phyloP scores from a whole-genome alignment of 2,888 invertebrate genomes.

The Tenthredo notha region DNA sequence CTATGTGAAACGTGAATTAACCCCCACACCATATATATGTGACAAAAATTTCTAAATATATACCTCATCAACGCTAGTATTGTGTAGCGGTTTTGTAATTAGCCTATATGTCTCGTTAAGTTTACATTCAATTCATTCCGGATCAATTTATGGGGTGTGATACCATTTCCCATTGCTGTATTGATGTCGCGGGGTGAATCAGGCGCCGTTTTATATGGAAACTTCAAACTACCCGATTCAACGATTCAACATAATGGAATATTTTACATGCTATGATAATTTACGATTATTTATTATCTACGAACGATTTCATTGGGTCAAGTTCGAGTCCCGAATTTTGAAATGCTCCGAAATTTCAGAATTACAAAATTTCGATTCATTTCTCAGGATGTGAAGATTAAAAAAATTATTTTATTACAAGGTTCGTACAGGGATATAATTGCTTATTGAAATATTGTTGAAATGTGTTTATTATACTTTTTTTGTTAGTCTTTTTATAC shows the following conservation, averaged over 20 bases:
- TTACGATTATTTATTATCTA: too few species aligned
- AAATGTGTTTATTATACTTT: too few species aligned
- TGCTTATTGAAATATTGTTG: too few species aligned
- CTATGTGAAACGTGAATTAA: not conserved
- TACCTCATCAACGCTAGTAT: slow-evolving; percentile 67
- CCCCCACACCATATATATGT: not conserved
- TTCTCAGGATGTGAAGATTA: too few species aligned
- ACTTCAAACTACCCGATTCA: not conserved
- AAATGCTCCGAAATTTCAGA: too few species aligned
- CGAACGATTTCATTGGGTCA: too few species aligned
- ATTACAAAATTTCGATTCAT: too few species aligned
- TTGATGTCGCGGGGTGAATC: slow-evolving; percentile 31
- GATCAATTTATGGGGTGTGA: slow-evolving; percentile 25
- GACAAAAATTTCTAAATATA: not conserved
- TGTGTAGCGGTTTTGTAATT: slow-evolving; percentile 68
- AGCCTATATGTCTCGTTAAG: slow-evolving; percentile 51
- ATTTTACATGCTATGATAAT: too few species aligned
- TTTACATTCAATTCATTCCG: slow-evolving; percentile 30
- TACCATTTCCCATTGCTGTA: slow-evolving; percentile 43
- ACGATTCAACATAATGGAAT: too few species aligned
- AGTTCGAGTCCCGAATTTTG: too few species aligned
- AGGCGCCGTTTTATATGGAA: not conserved
- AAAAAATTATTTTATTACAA: not conserved
- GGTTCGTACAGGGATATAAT: too few species aligned
- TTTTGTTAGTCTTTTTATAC: too few species aligned